phyloP scores from a whole-genome alignment of 2,113 vertebrate species.

The Rynchops niger region DNA sequence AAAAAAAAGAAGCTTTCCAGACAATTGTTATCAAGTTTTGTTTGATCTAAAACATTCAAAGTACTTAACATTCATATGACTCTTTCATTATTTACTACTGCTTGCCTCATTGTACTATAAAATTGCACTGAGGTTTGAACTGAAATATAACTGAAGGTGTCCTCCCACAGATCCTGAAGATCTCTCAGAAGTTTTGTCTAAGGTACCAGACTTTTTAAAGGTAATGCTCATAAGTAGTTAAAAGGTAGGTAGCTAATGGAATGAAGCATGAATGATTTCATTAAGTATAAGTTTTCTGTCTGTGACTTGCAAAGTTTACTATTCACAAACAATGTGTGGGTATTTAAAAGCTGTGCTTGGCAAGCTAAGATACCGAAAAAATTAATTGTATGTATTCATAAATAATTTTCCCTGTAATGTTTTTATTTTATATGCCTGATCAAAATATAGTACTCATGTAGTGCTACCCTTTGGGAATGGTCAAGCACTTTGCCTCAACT shows the following conservation, averaged over 20 bases:
- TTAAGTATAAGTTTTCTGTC: neutral
- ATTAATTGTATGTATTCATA: neutral
- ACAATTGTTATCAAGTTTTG: neutral
- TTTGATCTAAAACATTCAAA: neutral
- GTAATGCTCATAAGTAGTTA: neutral
- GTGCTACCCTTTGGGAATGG: neutral
- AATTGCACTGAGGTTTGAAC: neutral
- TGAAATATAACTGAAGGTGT: neutral
- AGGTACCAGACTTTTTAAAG: neutral
- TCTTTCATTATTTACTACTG: neutral
- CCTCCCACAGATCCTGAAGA: neutral
- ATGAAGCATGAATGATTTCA: neutral
- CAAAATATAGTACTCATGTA: neutral
- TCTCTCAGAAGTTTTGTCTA: neutral
- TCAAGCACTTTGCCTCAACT: neutral
- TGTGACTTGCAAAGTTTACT: neutral
- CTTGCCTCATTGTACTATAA: neutral
- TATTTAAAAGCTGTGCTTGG: neutral
- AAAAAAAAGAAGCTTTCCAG: neutral
- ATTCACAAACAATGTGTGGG: rapidly evolving
- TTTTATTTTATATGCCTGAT: neutral
- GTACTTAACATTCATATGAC: neutral
- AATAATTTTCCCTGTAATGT: neutral
- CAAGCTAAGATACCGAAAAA: neutral
- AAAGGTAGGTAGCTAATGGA: neutral